Percentiles rank a stretch among this genome's conserved stretches.
phyloP scores from a whole-genome alignment of 1,140 invertebrate genomes.

The Drosophila melanogaster region DNA sequence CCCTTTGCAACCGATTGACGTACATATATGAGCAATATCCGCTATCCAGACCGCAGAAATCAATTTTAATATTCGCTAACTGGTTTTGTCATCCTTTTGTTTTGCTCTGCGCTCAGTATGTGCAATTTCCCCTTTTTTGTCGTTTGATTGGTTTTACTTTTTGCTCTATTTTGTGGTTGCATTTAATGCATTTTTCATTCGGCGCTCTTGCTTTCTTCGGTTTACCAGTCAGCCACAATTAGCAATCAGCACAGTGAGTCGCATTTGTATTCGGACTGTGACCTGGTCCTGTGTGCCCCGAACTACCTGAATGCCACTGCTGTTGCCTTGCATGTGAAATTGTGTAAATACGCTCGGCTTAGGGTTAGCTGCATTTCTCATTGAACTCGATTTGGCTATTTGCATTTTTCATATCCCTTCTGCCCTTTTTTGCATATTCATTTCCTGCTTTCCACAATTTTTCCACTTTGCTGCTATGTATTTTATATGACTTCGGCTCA shows the following conservation, averaged over 20 bases:
- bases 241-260: constrained; percentile 62
- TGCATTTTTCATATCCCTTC: constrained; percentile 80
- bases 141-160: constrained; percentile 44
- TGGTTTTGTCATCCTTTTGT: constrained; percentile 36
- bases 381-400: constrained; percentile 78
- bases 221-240: constrained; percentile 63
- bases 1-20: constrained; percentile 37
- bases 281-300: background rate
- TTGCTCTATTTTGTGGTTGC: constrained; percentile 68
- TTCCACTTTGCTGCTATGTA: constrained; percentile 50
- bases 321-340: constrained; percentile 15
- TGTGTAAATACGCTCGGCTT: constrained; percentile 58
- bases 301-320: constrained; percentile 11
- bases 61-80: constrained; percentile 74
- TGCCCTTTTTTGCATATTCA: constrained; percentile 74
- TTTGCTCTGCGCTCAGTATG: constrained; percentile 23
- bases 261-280: constrained; percentile 44
- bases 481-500: constrained; percentile 52
- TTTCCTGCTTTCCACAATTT: constrained; percentile 67
- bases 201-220: constrained; percentile 38
- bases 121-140: constrained; percentile 66
- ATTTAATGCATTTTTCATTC: constrained; percentile 76
- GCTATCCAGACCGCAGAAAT: constrained; percentile 68
- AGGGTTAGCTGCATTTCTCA: constrained; percentile 62
- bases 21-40: constrained; percentile 53